These are phyloP conservation scores for Heliocidaris tuberculata DNA, from an alignment of 35 echinoderm and acorn worm genomes.

Conservation along the genomic window DNA sequence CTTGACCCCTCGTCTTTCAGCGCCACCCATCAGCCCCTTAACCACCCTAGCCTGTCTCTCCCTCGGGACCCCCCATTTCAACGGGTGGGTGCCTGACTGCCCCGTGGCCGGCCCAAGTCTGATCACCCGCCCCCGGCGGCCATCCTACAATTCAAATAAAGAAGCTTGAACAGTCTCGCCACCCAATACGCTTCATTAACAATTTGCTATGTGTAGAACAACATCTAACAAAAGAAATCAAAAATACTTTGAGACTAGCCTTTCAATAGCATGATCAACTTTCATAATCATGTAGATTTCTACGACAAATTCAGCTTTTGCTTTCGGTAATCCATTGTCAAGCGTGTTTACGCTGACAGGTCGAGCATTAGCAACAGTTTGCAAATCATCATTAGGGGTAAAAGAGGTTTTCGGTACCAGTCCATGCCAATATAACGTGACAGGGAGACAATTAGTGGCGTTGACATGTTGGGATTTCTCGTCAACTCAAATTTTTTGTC, in stretches of 20 bases:
- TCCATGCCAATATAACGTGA: background rate
- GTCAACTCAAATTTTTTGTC: background rate
- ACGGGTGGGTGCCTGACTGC: background rate
- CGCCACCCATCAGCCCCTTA: background rate
- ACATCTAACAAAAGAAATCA: background rate
- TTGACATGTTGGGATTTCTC: constrained; percentile 31
- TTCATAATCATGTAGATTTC: background rate
- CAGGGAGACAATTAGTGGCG: constrained; percentile 28
- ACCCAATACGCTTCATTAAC: background rate
- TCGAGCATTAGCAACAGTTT: background rate
- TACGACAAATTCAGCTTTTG: background rate
- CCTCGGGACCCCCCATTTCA: background rate
- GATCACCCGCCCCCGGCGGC: background rate
- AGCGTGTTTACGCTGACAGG: background rate
- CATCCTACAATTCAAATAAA: background rate
- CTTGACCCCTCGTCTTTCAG: constrained; percentile 29
- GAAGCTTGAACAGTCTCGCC: background rate
- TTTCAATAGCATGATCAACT: background rate
- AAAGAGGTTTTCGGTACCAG: background rate
- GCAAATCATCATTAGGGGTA: too few relatives aligned
- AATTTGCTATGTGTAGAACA: background rate
- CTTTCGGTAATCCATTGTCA: background rate
- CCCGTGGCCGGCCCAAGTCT: background rate
- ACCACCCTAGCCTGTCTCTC: background rate
- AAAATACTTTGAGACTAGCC: constrained; percentile 7